Conservation (phyloP, 2,113 vertebrate genomes). For the Saguinus imperator region DNA sequence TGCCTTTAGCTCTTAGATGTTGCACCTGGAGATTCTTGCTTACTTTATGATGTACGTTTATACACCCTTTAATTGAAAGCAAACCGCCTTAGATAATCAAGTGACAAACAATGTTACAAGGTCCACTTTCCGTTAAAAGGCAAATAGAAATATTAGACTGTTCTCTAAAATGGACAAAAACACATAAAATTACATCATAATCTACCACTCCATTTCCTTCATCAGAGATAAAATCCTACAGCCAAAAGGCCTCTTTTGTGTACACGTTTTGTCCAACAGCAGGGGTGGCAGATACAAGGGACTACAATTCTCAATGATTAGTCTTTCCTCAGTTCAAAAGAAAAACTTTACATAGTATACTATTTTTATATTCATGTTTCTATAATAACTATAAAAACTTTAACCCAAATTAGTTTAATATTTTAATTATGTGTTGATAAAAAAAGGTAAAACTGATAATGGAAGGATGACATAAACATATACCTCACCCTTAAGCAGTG, state of each 20-base stretch:
- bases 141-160: conserved; percentile 72
- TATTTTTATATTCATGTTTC: background rate
- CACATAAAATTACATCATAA: conserved; percentile 61
- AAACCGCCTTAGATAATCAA: conserved; percentile 81
- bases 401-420: conserved; percentile 29
- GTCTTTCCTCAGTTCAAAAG: background rate
- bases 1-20: conserved; percentile 72
- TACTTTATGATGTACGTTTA: conserved; percentile 81
- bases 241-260: conserved; percentile 46
- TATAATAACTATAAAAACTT: conserved; percentile 5
- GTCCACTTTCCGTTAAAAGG: conserved; percentile 82
- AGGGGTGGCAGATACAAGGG: background rate
- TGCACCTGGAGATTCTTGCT: conserved; percentile 78
- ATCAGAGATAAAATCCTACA: conserved; percentile 49
- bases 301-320: background rate
- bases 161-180: conserved; percentile 77
- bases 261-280: background rate
- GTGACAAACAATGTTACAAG: conserved; percentile 81
- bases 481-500: background rate
- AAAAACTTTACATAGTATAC: background rate
- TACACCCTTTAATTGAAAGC: conserved; percentile 81
- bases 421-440: conserved; percentile 10
- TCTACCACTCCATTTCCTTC: conserved; percentile 58
- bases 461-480: conserved; percentile 29
- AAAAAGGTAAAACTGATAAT: conserved; percentile 1